Conservation (phyloP, 1,140 invertebrate genomes). For the Hydropsyche tenuis region DNA sequence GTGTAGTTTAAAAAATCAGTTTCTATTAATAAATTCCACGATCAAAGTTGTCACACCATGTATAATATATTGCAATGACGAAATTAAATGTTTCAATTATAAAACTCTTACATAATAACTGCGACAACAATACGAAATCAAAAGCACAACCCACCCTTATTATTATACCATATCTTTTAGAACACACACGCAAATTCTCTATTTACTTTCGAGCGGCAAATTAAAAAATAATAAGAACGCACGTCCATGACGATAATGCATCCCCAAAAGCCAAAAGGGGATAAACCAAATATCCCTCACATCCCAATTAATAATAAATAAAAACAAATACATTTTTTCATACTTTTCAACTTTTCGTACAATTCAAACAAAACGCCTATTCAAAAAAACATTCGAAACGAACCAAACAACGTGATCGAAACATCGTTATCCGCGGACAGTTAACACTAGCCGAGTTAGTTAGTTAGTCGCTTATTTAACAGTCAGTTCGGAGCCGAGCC, state of each 20-base stretch:
- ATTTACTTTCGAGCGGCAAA: not conserved
- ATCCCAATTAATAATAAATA: too few relatives aligned
- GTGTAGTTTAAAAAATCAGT: too few relatives aligned
- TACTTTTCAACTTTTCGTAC: too few relatives aligned
- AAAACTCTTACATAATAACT: too few relatives aligned
- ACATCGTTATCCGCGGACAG: constrained; percentile 29
- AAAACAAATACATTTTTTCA: too few relatives aligned
- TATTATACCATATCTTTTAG: not conserved
- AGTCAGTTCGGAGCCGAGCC: not conserved
- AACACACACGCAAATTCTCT: not conserved
- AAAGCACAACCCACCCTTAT: not conserved
- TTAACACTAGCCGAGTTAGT: constrained; percentile 33
- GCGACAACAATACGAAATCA: not conserved
- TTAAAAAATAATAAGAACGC: constrained; percentile 19
- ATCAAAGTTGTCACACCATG: too few relatives aligned
- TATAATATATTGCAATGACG: too few relatives aligned
- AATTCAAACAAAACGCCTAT: too few relatives aligned
- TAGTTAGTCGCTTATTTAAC: constrained; percentile 13
- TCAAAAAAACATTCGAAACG: too few relatives aligned
- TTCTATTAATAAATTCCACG: too few relatives aligned
- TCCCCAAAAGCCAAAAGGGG: not conserved
- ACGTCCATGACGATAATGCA: not conserved
- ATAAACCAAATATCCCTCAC: too few relatives aligned
- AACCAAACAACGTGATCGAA: not conserved
- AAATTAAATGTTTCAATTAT: too few relatives aligned